Base-by-base conservation (phyloP, 2,113 vertebrate species). In the Alectura lathami region DNA sequence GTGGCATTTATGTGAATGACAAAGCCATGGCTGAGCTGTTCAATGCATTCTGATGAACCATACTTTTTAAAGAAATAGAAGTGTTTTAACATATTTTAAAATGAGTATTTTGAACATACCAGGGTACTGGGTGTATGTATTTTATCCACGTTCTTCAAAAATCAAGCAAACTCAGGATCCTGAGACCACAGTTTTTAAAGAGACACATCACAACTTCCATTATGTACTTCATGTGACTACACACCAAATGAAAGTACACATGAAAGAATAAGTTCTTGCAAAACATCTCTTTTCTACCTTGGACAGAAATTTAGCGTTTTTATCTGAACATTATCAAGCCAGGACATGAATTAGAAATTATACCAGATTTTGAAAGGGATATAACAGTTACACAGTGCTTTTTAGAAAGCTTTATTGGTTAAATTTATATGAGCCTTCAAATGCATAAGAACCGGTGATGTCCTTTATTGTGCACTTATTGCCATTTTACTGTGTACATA, bases 1-100 rank as follows among this genome's bases (percentile, higher is more conserved):
- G 68, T 13, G n/a, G 95, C 36, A 63, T 86, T 86, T 91, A 69
- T 53, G 1, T 15, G 80, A 91, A 95, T 88, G 90, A 74, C 85
- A 91, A 95, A 96, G 36, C 66, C 45, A n/a, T 7, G 34, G 54
- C 20, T 83, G 63, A 85, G 60, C 64, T 94, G 62, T 89, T 93
- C 51, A 51, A 36, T 0, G 1, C 79, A 74, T 89, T 89, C 76
- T 94, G 76, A 72, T 77, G 79, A 79, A 77, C 47, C 30, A 32
- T 34, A 53, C 5, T 34, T 72, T 86, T 70, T 51, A 16, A 43
- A 43, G 15, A 60, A 62, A 67, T 63, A 45, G 21, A 89, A 70
- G 11, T 27, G 13, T 60, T 72, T 75, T n/a, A 83, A 53, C 3
- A 2, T 74, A 73, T 70, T 92, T 88, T 63, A 66, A 81, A 89